phyloP scores from a whole-genome alignment of 2,113 vertebrate genomes.

The Syrmaticus mikado region DNA sequence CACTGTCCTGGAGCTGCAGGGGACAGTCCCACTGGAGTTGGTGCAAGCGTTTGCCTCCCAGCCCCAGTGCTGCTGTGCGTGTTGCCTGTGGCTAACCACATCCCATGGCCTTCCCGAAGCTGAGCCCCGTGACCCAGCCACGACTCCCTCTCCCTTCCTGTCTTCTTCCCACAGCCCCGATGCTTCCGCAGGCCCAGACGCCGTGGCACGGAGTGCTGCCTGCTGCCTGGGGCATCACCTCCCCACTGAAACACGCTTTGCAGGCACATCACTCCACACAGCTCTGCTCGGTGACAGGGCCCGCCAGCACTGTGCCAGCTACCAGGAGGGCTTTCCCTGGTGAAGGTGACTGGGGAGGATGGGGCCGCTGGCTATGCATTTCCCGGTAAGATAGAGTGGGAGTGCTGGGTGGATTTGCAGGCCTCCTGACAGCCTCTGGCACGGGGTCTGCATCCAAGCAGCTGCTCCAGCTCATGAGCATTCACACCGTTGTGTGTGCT shows the following conservation, averaged over 20 bases:
- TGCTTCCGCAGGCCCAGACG: constrained; percentile 21
- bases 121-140: constrained; percentile 24
- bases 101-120: constrained; percentile 65
- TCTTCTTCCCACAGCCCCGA: constrained; percentile 34
- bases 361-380: background rate
- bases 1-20: rapidly evolving
- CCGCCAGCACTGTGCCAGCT: background rate
- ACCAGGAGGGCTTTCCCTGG: background rate
- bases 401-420: background rate
- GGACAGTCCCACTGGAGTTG: background rate
- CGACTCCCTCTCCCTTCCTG: constrained; percentile 60
- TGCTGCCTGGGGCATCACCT: background rate
- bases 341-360: background rate
- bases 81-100: constrained; percentile 72
- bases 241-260: background rate
- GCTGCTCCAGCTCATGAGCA: rapidly evolving
- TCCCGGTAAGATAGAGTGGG: background rate
- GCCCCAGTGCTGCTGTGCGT: background rate
- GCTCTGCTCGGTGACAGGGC: rapidly evolving
- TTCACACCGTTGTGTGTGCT: rapidly evolving
- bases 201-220: background rate
- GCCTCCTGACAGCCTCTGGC: background rate
- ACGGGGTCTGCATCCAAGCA: background rate
- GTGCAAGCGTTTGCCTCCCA: background rate
- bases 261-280: rapidly evolving